Evolutionary conservation across 64 coral and sea anemone genomes (phyloP), one percentile per base, ranked within the genome.

Genomic region (Platygyra sinensis): DNA sequence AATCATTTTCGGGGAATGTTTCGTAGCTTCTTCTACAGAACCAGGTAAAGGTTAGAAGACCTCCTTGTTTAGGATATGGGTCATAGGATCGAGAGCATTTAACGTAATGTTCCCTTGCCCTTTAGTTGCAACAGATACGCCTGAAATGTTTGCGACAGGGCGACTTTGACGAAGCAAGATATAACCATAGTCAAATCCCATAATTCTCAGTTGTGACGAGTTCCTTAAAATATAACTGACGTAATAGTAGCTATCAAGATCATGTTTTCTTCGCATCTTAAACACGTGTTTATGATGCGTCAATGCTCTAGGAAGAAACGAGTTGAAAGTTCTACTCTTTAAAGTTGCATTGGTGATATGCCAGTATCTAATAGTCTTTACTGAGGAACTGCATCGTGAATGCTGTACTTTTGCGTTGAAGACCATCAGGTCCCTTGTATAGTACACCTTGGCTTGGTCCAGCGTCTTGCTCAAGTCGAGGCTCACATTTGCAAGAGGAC

Each of bases 11-110:
- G 5, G 49, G 49, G 22, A 78, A 54, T 52, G 20, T 25, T 25
- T 78, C 76, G 42, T 78, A 27, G 8, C 42, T 78, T 78, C 76
- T 1, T 52, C 76, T 78, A 22, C 76, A 78, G 63, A 78, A 22
- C 76, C 76, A 78, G 18, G 4, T 78, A 55, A 78, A 78, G 8
- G 9, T 78, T 18, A 78, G 49, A 6, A 29, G 59, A 27, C 49
- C 67, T 28, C 38, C 64, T 72, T 52, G 30, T 49, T 80, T 15
- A 3, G 15, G 0, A 27, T 67, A 39, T 52, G 42, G 39, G 49
- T 52, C 22, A 78, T 78, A 54, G 4, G 49, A 25, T 6, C 52
- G n/a, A 8, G 76, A 78, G 13, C 39, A 54, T 52, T 54, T 1
- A 78, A 33, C 8, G 24, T 52, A 3, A 78, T 52, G 55, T 78